Evolutionary conservation across 2,113 vertebrate species (phyloP).

Genomic region (human): GRCh38 chr7:139772001-139772500

Average conservation of each 20-base stretch:
- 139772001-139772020: not conserved
- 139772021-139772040: not conserved
- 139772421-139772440: constrained; percentile 36
- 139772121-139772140: not conserved
- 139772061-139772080: not conserved
- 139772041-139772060: not conserved
- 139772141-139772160: not conserved
- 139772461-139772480: not conserved
- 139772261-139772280: not conserved
- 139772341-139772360: not conserved
- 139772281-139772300: not conserved
- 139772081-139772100: not conserved
- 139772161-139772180: not conserved
- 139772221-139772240: not conserved
- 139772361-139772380: not conserved
- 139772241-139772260: not conserved
- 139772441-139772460: not conserved
- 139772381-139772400: not conserved
- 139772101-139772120: not conserved
- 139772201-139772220: not conserved
- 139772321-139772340: not conserved
- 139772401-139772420: not conserved
- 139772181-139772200: not conserved
- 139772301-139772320: not conserved
- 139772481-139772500: constrained; percentile 30